These are phyloP conservation scores for Lordiphosa stackelbergi DNA, from an alignment of 1,140 invertebrate genomes.

Conservation along the genomic window DNA sequence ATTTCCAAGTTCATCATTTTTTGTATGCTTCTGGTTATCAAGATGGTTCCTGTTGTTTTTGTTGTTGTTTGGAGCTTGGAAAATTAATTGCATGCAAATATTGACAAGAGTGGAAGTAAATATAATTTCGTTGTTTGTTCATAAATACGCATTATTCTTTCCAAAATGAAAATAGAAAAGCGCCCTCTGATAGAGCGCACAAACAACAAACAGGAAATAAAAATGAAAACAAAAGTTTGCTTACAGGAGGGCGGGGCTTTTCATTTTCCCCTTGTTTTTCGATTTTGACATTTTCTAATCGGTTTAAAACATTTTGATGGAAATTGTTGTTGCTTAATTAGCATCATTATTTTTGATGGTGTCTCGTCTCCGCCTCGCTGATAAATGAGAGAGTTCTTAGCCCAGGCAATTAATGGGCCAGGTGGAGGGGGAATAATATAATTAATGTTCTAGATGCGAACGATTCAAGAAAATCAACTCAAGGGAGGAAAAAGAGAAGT, in stretches of 20 bases:
- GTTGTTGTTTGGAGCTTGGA: slow-evolving; percentile 26
- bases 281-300: slow-evolving; percentile 54
- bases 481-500: slow-evolving; percentile 4
- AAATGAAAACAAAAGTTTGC: slow-evolving; percentile 2
- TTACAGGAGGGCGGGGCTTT: slow-evolving; percentile 1
- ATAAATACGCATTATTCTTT: slow-evolving; percentile 73
- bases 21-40: neutral
- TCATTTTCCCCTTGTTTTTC: slow-evolving; percentile 2
- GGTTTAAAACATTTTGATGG: slow-evolving; percentile 51
- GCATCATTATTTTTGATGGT: slow-evolving; percentile 68
- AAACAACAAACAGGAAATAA: slow-evolving; percentile 5
- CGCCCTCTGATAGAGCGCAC: slow-evolving; percentile 1
- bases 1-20: too few relatives aligned
- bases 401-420: slow-evolving; percentile 54
- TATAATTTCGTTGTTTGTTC: slow-evolving; percentile 74
- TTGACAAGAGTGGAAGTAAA: slow-evolving; percentile 68
- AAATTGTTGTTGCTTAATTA: slow-evolving; percentile 65
- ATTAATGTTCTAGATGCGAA: slow-evolving; percentile 51
- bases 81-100: slow-evolving; percentile 76
- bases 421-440: slow-evolving; percentile 32
- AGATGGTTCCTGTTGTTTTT: slow-evolving; percentile 9
- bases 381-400: slow-evolving; percentile 54
- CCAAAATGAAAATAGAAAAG: slow-evolving; percentile 48
- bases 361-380: slow-evolving; percentile 42
- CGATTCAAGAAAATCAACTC: slow-evolving; percentile 13